Base-by-base conservation (phyloP, 2,797 vertebrate genomes). In the Sebastes cheni region DNA sequence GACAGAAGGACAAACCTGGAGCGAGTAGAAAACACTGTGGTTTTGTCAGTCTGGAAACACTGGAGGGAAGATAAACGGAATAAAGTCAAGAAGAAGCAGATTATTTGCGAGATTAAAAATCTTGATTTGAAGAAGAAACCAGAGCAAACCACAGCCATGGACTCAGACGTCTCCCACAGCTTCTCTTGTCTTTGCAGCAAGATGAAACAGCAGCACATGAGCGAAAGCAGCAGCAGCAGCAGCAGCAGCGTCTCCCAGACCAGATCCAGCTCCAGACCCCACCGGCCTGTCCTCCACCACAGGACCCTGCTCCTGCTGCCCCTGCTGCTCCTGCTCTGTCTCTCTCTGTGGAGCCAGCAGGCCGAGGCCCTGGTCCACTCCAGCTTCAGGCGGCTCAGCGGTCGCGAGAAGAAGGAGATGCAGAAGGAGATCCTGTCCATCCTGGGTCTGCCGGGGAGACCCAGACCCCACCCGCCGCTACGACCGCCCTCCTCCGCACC, bases 361-460 rank as follows among this genome's bases (percentile, higher is more conserved):
- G 95, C 90, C 54, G 91, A 94, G 91, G 96, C 95, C 8, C 95
- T 92, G 55, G 93, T 96, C 4, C 95, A 96, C 83, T 95, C 96
- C 82, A 96, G 96, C 86, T 96, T 97, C 90, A 93, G 96, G 5
- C 93, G 95, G 34, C 95, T 98, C 70, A 98, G 96, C 75, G 95
- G 96, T 52, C 95, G 97, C 0, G 97, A 98, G 85, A 97, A 96
- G 91, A 97, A 97, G 70, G 97, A 98, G 87, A 97, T 99, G 97
- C 97, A 98, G 90, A 96, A 96, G 83, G 98, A 99, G 95, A 98
- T 98, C 92, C 92, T 98, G 88, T 96, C 97, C 75, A 97, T 98
- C 79, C 85, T 99, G 89, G 97, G 97, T 25, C 92, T 99, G 73
- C 97, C 97, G 0, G 96, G 96, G 0, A 90, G 97, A 10, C 97